These are phyloP conservation scores for Panthera tigris DNA, from an alignment of 2,113 vertebrate species.

Conservation along the genomic window DNA sequence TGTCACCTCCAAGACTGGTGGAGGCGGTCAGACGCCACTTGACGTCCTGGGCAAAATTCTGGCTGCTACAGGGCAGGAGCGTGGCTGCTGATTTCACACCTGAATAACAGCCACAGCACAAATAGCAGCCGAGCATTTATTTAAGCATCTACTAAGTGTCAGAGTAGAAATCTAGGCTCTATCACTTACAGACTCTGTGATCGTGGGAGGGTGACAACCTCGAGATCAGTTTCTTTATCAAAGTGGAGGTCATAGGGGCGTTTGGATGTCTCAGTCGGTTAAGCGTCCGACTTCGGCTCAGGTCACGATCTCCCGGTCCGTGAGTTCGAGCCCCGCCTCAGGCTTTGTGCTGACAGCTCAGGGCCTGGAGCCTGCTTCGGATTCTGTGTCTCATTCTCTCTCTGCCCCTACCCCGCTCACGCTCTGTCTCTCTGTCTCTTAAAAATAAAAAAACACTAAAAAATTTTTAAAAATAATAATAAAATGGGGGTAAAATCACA, in stretches of 20 bases:
- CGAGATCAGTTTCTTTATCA: not conserved
- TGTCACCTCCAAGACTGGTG: constrained; percentile 74
- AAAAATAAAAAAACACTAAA: too few species aligned
- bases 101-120: rapidly evolving
- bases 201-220: not conserved
- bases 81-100: not conserved
- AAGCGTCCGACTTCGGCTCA: too few species aligned
- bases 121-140: rapidly evolving
- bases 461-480: too few species aligned
- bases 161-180: not conserved
- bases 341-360: too few species aligned
- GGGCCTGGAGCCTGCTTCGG: too few species aligned
- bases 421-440: too few species aligned
- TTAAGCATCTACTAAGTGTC: not conserved
- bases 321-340: too few species aligned
- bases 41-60: not conserved
- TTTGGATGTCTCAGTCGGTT: too few species aligned
- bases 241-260: not conserved
- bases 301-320: too few species aligned
- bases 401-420: too few species aligned
- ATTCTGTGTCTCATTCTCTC: too few species aligned
- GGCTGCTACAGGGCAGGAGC: not conserved
- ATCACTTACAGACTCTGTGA: not conserved
- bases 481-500: too few species aligned
- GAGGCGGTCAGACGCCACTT: constrained; percentile 69